phyloP scores from a whole-genome alignment of 2,888 invertebrate genomes.

The Pachliopta kotzebuea region DNA sequence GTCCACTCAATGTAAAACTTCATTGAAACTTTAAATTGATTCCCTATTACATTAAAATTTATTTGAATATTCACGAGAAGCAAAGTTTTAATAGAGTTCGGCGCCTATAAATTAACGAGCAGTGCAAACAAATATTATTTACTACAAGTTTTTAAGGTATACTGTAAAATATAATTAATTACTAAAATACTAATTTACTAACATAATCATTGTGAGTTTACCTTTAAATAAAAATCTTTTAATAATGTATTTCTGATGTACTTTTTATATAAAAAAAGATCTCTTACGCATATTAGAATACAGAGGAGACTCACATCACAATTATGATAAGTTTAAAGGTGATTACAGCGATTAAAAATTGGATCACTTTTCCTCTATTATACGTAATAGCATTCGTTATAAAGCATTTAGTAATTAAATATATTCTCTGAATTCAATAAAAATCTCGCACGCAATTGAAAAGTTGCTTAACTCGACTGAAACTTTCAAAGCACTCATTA shows the following conservation, averaged over 20 bases:
- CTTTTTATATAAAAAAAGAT: too few species aligned
- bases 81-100: conserved; percentile 14
- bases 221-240: too few species aligned
- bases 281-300: too few species aligned
- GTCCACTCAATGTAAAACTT: conserved; percentile 2
- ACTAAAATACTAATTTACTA: not conserved
- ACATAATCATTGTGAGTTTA: too few species aligned
- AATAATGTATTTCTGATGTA: too few species aligned
- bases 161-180: not conserved
- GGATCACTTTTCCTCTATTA: too few species aligned
- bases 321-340: too few species aligned
- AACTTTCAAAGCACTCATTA: conserved; percentile 21
- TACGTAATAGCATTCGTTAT: not conserved
- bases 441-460: conserved; percentile 1
- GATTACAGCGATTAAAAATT: too few species aligned
- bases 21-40: conserved; percentile 20
- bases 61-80: conserved; percentile 15
- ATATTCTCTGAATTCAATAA: not conserved
- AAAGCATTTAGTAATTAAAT: not conserved
- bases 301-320: too few species aligned
- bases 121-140: not conserved
- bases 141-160: not conserved
- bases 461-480: not conserved
- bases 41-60: conserved; percentile 7
- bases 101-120: not conserved